Conservation (phyloP, 2,888 invertebrate species). For the Amphipoea oculea region DNA sequence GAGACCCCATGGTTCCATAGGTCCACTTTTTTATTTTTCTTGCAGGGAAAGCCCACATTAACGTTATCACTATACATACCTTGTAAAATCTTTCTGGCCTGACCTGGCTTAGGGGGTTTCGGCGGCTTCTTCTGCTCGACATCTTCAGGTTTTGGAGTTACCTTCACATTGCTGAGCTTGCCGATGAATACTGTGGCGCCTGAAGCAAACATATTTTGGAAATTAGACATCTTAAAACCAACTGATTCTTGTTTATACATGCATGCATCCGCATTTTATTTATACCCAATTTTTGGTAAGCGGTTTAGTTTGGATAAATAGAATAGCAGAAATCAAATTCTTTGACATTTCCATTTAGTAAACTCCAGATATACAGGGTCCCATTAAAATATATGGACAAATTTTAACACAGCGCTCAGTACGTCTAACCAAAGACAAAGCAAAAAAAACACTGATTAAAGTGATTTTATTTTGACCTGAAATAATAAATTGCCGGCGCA, state of each 20-base stretch:
- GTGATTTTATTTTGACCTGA: too few relatives aligned
- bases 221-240: background rate
- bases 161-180: constrained; percentile 80
- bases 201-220: constrained; percentile 60
- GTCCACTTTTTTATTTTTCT: background rate
- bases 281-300: background rate
- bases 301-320: background rate
- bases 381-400: background rate
- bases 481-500: too few relatives aligned
- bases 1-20: background rate
- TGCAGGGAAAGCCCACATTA: background rate
- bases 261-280: background rate
- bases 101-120: constrained; percentile 85
- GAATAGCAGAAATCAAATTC: background rate
- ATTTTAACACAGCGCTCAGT: too few relatives aligned
- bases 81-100: constrained; percentile 68
- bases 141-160: constrained; percentile 77
- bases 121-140: constrained; percentile 78
- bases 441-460: too few relatives aligned
- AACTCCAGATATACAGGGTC: background rate
- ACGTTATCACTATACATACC: constrained; percentile 28
- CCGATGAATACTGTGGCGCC: constrained; percentile 85
- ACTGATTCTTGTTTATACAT: background rate
- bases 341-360: background rate
- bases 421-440: too few relatives aligned